Base-by-base conservation (phyloP, 2,113 vertebrate species). In the Tachycineta bicolor region DNA sequence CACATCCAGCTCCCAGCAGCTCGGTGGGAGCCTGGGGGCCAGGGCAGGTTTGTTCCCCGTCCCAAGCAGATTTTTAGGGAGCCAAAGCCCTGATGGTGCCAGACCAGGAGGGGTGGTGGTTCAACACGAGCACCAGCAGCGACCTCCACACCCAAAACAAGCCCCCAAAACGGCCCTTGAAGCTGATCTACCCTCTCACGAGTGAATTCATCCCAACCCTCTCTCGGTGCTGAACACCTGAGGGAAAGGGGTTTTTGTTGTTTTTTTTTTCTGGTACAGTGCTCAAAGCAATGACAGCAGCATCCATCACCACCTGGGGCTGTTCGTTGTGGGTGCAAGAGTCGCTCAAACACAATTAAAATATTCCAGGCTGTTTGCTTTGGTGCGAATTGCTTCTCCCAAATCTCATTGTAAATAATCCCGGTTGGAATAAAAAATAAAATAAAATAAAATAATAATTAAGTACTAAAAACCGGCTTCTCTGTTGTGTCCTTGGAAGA, bases 1-100 rank as follows among this genome's bases (percentile, higher is more conserved):
- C 11, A 5, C 44, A 0, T 1, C 0, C 3, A 59, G 53, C 55
- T 41, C 21, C 16, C 1, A 0, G 24, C 62, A 34, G 67, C 77
- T 29, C 11, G 0, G 3, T 2, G 47, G 8, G 49, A 75, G 23
- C 34, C 43, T 6, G 52, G 62, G 73, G 12, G 17, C 49, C 29
- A 23, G 58, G 43, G 12, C 37, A 37, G 74, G 28, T 33, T 21
- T 53, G 28, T 16, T 68, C 44, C 82, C 37, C 3, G 22, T 10
- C 65, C 55, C 11, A 3, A 47, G 20, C 12, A 8, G 24, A 1
- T 14, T n/a, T 41, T 34, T 18, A 11, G 74, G 59, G 79, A 81
- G 39, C 69, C 64, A 33, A 37, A 77, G 62, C 39, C 11, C 47
- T 2, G 25, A 11, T 41, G 76, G 23, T 50, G 65, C n/a, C 22